Conservation (phyloP, 2,888 invertebrate genomes). For the Eretmocerus hayati region DNA sequence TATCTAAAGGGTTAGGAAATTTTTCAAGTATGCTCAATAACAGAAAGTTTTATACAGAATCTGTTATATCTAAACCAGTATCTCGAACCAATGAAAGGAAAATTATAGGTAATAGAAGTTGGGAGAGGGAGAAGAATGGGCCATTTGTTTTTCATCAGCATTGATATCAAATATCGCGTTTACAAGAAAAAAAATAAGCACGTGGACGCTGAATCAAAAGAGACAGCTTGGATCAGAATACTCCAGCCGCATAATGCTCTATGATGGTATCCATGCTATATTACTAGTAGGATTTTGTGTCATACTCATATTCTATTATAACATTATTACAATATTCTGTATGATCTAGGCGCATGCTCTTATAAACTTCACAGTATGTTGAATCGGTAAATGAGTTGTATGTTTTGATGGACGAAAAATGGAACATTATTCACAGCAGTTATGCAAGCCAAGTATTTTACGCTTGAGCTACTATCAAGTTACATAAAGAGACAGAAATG, state of each 20-base stretch:
- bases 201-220: neutral
- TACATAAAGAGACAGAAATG: too few species aligned
- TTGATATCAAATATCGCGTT: slow-evolving; percentile 36
- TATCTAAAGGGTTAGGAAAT: too few species aligned
- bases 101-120: too few species aligned
- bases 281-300: slow-evolving; percentile 43
- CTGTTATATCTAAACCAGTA: slow-evolving; percentile 45
- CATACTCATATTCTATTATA: slow-evolving; percentile 44
- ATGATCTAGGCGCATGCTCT: too few species aligned
- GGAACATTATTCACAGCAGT: too few species aligned
- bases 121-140: slow-evolving; percentile 31
- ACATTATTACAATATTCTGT: too few species aligned
- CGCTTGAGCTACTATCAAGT: too few species aligned
- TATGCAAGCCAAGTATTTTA: too few species aligned
- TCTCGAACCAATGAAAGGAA: slow-evolving; percentile 43
- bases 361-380: too few species aligned
- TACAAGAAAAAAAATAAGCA: slow-evolving; percentile 19
- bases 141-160: slow-evolving; percentile 44
- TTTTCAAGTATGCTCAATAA: slow-evolving; percentile 43
- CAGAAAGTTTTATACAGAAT: slow-evolving; percentile 44
- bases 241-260: slow-evolving; percentile 40
- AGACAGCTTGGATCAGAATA: slow-evolving; percentile 30
- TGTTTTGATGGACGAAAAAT: too few species aligned
- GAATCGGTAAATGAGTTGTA: too few species aligned
- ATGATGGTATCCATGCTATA: slow-evolving; percentile 41